Evolutionary conservation across 2,888 invertebrate genomes (phyloP).

Genomic region (Zaprionus obscuricornis): DNA sequence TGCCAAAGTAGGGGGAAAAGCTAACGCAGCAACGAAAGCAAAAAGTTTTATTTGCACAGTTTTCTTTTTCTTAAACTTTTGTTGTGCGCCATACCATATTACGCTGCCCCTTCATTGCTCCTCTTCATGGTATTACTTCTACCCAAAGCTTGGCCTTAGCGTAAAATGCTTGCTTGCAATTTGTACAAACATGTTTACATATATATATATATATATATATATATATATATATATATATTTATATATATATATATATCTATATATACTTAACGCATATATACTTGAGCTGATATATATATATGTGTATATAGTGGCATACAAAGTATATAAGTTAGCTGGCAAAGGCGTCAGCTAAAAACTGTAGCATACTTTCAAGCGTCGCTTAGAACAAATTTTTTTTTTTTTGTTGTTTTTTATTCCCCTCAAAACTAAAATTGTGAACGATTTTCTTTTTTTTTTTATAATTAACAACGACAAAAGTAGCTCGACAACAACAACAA

Average conservation of each 20-base stretch:
- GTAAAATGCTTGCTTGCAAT: slow-evolving; percentile 77
- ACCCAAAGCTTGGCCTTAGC: slow-evolving; percentile 5
- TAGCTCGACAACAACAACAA: slow-evolving; percentile 52
- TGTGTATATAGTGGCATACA: slow-evolving; percentile 5
- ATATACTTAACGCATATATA: slow-evolving; percentile 20
- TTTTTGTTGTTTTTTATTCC: no score
- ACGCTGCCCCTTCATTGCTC: neutral
- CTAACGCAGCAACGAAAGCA: slow-evolving; percentile 61
- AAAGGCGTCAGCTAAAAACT: slow-evolving; percentile 64
- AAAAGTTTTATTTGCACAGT: slow-evolving; percentile 79
- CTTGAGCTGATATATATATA: no score
- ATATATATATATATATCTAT: no score
- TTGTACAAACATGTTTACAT: slow-evolving; percentile 61
- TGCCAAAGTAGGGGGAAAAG: slow-evolving; percentile 56
- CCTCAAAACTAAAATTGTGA: slow-evolving; percentile 47
- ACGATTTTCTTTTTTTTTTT: no score
- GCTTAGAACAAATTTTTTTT: slow-evolving; percentile 60
- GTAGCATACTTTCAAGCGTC: slow-evolving; percentile 71
- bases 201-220: no score
- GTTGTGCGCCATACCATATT: slow-evolving; percentile 44
- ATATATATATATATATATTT: slow-evolving; percentile 15
- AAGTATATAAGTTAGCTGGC: slow-evolving; percentile 62
- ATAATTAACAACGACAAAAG: slow-evolving; percentile 77
- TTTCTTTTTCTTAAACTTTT: slow-evolving; percentile 73
- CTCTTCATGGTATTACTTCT: neutral